Conservation (phyloP, 1,140 invertebrate genomes). For the Pectinophora gossypiella region DNA sequence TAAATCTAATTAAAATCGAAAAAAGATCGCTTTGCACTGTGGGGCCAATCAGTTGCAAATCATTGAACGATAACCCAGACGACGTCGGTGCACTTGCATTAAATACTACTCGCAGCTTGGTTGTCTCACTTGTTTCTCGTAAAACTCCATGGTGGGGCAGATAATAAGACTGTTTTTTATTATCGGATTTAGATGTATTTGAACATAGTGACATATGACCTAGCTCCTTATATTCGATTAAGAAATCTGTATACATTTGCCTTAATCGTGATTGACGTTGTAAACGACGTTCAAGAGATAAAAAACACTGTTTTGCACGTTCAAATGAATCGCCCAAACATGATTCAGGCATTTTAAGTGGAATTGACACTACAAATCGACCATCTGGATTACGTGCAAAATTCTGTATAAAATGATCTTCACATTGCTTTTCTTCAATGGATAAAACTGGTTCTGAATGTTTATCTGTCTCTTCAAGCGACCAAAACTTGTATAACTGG, state of each 20-base stretch:
- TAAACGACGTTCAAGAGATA: slow-evolving; percentile 6
- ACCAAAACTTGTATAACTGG: slow-evolving; percentile 28
- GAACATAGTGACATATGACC: slow-evolving; percentile 44
- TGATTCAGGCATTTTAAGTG: slow-evolving; percentile 8
- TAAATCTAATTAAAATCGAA: no score
- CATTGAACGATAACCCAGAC: no score
- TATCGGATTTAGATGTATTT: no score
- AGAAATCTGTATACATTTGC: slow-evolving; percentile 27
- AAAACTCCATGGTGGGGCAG: no score
- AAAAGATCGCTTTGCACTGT: no score
- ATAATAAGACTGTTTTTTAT: no score
- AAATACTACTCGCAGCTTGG: no score
- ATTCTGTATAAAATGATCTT: slow-evolving; percentile 25
- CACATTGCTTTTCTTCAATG: slow-evolving; percentile 23
- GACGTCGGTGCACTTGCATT: no score
- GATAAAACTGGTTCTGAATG: slow-evolving; percentile 14
- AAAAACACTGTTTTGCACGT: slow-evolving; percentile 7
- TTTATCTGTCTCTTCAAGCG: slow-evolving; percentile 20
- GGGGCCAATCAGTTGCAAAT: no score
- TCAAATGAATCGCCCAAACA: slow-evolving; percentile 4
- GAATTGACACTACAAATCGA: slow-evolving; percentile 1
- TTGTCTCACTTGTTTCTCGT: no score
- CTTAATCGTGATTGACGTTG: slow-evolving; percentile 11
- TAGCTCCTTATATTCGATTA: slow-evolving; percentile 37
- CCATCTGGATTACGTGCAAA: slow-evolving; percentile 4